A percentile compares a stretch with the other conserved stretches of the same genome.
Conservation (phyloP, 2,113 vertebrate species). For the Phasianus colchicus region DNA sequence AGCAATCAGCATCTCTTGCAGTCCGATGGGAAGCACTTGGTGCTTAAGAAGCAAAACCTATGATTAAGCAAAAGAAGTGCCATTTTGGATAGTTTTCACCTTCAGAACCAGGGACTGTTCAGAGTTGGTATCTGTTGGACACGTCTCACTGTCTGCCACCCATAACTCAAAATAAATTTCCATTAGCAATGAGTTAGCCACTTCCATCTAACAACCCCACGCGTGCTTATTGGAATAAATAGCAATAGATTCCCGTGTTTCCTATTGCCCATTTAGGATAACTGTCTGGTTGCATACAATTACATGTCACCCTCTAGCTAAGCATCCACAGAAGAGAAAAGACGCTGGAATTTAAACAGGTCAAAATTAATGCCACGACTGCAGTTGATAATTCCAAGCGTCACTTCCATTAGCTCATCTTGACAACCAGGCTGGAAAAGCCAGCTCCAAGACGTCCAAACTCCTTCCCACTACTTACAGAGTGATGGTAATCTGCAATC, state of each 20-base stretch:
- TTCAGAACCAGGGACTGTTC: neutral
- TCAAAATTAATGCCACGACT: slow-evolving; percentile 20
- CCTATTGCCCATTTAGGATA: neutral
- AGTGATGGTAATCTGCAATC: neutral
- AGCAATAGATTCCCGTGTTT: neutral
- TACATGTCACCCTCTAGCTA: slow-evolving; percentile 37
- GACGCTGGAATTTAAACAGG: slow-evolving; percentile 50
- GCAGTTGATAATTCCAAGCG: slow-evolving; percentile 57
- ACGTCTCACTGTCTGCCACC: neutral
- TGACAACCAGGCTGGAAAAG: slow-evolving; percentile 49
- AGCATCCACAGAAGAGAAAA: neutral
- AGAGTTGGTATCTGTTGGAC: neutral
- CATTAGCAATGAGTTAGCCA: neutral
- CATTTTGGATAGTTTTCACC: neutral
- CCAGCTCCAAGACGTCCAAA: neutral
- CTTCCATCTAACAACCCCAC: neutral
- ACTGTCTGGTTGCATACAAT: slow-evolving; percentile 37
- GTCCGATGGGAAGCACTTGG: neutral
- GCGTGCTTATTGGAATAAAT: neutral
- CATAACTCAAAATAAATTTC: neutral
- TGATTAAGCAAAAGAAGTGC: neutral
- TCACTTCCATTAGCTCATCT: slow-evolving; percentile 48
- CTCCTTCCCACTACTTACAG: neutral
- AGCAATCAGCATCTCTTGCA: neutral
- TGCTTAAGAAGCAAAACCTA: neutral